These are phyloP conservation scores for Poecilobothrus nobilitatus DNA, from an alignment of 2,888 invertebrate genomes.

Conservation along the genomic window DNA sequence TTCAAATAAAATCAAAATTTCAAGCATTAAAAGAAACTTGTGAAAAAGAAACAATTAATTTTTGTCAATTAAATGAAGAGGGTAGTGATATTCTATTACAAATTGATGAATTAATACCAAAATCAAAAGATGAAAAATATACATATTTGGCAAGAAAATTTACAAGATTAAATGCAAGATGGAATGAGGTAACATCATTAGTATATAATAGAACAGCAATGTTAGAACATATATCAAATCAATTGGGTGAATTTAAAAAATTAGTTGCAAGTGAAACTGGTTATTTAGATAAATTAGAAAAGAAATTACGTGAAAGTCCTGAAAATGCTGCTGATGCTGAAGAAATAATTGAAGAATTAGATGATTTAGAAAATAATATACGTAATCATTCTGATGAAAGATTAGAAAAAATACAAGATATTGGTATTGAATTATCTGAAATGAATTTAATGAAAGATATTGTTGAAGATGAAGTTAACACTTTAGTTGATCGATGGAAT, in stretches of 20 bases:
- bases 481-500: constrained; percentile 56
- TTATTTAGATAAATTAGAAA: constrained; percentile 72
- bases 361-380: constrained; percentile 75
- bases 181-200: constrained; percentile 60
- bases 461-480: constrained; percentile 58
- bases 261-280: constrained; percentile 63
- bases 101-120: constrained; percentile 44
- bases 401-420: constrained; percentile 62
- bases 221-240: constrained; percentile 65
- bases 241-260: constrained; percentile 69
- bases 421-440: constrained; percentile 63
- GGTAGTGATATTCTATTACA: constrained; percentile 58
- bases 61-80: constrained; percentile 60
- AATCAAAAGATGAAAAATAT: constrained; percentile 41
- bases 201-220: constrained; percentile 59
- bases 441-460: constrained; percentile 65
- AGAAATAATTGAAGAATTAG: constrained; percentile 83
- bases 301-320: constrained; percentile 61
- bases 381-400: constrained; percentile 65
- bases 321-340: constrained; percentile 76
- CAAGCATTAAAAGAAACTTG: constrained; percentile 64
- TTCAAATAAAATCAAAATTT: constrained; percentile 61
- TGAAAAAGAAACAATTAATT: constrained; percentile 57
- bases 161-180: constrained; percentile 61
- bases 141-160: constrained; percentile 57